phyloP scores from a whole-genome alignment of 1,140 invertebrate species.

The Elymnias hypermnestra region DNA sequence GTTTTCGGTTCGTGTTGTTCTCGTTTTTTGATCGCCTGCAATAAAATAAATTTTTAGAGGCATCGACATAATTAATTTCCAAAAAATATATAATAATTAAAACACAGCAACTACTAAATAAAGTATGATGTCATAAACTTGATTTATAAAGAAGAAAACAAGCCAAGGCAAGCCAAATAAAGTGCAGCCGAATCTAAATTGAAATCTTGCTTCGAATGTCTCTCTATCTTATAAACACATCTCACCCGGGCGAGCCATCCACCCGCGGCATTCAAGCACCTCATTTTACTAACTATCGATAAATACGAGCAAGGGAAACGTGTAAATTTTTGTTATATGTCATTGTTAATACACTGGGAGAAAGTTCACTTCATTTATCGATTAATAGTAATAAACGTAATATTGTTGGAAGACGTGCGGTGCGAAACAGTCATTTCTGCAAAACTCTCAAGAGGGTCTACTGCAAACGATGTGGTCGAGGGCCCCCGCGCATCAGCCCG shows the following conservation, averaged over 20 bases:
- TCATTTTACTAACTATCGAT: constrained; percentile 56
- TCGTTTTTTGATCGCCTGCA: constrained; percentile 68
- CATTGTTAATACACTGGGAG: constrained; percentile 17
- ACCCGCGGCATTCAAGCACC: constrained; percentile 66
- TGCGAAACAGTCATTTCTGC: constrained; percentile 60
- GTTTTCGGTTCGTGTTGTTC: constrained; percentile 58
- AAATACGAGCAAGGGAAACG: constrained; percentile 26
- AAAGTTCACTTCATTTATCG: constrained; percentile 50
- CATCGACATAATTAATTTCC: not conserved
- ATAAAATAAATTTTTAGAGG: constrained; percentile 22
- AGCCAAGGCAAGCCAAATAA: constrained; percentile 48
- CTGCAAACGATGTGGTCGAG: constrained; percentile 54
- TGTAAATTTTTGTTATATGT: constrained; percentile 5
- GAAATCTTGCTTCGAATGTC: constrained; percentile 54
- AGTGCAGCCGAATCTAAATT: constrained; percentile 56
- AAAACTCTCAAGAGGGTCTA: constrained; percentile 59
- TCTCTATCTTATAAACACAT: constrained; percentile 46
- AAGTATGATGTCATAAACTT: constrained; percentile 8
- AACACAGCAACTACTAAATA: not conserved
- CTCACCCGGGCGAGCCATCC: constrained; percentile 70
- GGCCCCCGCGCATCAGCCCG: constrained; percentile 62
- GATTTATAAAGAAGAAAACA: constrained; percentile 15
- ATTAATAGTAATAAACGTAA: constrained; percentile 45
- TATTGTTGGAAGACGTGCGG: constrained; percentile 38
- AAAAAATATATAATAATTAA: not conserved